phyloP scores from a whole-genome alignment of 2,888 invertebrate species.

The Tenthredo notha region DNA sequence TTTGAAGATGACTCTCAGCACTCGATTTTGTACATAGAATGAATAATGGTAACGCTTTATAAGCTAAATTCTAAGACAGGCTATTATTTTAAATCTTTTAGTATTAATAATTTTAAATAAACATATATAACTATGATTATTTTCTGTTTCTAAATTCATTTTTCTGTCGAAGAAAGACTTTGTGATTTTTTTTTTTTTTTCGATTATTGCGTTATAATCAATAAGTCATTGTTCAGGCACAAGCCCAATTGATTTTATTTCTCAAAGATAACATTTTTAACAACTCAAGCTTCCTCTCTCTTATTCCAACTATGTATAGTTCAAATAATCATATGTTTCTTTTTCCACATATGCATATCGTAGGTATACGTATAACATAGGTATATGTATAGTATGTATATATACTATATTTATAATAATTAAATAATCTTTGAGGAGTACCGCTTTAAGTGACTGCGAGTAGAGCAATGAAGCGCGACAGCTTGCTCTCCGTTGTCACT shows the following conservation, averaged over 20 bases:
- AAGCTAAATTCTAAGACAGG: not conserved
- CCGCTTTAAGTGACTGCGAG: constrained; percentile 87
- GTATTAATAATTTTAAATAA: not conserved
- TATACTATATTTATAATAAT: constrained; percentile 2
- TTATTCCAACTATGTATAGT: not conserved
- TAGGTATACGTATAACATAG: not conserved
- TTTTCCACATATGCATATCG: not conserved
- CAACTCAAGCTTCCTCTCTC: constrained; percentile 12
- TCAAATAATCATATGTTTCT: constrained; percentile 15
- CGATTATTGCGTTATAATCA: constrained; percentile 35
- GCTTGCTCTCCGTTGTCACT: constrained; percentile 82
- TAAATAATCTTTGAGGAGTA: constrained; percentile 58
- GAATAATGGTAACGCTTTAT: not conserved
- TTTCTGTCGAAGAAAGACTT: not conserved
- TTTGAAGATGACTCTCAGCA: not conserved
- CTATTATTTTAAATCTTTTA: not conserved
- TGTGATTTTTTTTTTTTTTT: not conserved
- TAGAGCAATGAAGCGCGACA: constrained; percentile 87
- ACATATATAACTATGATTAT: constrained; percentile 7
- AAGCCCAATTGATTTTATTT: constrained; percentile 40
- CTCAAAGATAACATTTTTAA: constrained; percentile 41
- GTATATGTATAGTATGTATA: constrained; percentile 17
- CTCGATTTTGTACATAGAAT: not conserved
- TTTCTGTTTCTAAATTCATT: not conserved
- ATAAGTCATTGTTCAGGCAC: constrained; percentile 32